These are phyloP conservation scores for Aurelia sp. DNA, from an alignment of 30 jellyfish, hydroid and myxozoan genomes.

Conservation along the genomic window DNA sequence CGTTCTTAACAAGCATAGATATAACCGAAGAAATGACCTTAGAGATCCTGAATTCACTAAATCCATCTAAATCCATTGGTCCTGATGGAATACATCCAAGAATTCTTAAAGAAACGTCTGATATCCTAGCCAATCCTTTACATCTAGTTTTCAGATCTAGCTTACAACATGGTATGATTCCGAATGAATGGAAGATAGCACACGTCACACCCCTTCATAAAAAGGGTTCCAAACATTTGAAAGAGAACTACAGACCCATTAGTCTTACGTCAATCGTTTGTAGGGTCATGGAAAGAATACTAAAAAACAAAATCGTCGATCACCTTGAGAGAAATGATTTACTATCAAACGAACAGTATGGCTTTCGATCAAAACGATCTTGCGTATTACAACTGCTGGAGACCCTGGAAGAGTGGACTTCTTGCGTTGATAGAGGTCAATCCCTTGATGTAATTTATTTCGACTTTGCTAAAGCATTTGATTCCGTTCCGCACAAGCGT, in stretches of 20 bases:
- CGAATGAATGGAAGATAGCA: conserved; percentile 47
- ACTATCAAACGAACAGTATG: conserved; percentile 13
- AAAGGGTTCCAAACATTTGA: neutral
- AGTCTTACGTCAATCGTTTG: no score
- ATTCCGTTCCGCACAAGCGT: conserved; percentile 30
- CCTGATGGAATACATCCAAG: neutral
- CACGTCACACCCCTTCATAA: conserved; percentile 23
- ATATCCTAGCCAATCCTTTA: conserved; percentile 1
- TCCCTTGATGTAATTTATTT: conserved; percentile 14
- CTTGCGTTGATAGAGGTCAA: neutral
- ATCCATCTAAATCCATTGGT: no score
- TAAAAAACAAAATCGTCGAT: no score
- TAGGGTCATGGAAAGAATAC: no score
- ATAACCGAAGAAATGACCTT: no score
- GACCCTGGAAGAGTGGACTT: conserved; percentile 39
- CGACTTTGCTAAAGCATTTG: conserved; percentile 40
- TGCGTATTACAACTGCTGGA: conserved; percentile 28
- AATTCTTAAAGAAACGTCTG: neutral
- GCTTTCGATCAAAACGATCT: conserved; percentile 14
- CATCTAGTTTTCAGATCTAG: neutral
- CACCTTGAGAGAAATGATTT: neutral
- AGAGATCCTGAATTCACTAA: no score
- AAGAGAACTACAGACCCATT: no score
- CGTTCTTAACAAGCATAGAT: neutral
- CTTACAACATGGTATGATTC: conserved; percentile 41